These are phyloP conservation scores for Calycopis cecrops DNA, from an alignment of 1,140 invertebrate genomes.

Conservation along the genomic window DNA sequence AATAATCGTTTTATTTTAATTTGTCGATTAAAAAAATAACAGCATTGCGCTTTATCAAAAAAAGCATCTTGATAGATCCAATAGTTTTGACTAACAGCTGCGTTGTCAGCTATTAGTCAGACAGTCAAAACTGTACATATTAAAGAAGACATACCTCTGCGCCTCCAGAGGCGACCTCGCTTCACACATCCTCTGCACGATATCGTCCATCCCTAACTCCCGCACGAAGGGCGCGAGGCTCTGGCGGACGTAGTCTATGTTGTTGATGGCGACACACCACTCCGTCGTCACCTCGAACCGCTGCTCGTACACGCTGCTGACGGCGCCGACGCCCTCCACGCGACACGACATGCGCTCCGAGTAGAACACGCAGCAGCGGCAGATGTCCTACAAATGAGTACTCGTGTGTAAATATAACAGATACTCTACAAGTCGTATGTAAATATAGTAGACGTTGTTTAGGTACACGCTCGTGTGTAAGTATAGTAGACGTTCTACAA, in stretches of 20 bases:
- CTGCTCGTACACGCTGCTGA: conserved; percentile 84
- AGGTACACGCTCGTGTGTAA: no score
- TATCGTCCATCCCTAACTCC: conserved; percentile 86
- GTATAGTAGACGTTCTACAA: no score
- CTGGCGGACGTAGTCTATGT: conserved; percentile 94
- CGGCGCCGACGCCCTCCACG: conserved; percentile 88
- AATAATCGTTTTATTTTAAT: no score
- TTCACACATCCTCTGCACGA: conserved; percentile 85
- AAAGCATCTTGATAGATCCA: no score
- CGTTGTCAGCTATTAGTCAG: no score
- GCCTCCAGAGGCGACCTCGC: conserved; percentile 84
- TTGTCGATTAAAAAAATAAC: no score
- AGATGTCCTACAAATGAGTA: conserved; percentile 86
- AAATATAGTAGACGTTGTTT: no score
- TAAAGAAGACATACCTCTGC: conserved; percentile 73
- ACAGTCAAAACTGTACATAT: no score
- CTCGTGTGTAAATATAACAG: no score
- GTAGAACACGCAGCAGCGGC: conserved; percentile 90
- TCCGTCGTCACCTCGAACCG: conserved; percentile 89
- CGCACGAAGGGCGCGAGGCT: conserved; percentile 88
- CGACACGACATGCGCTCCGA: conserved; percentile 90
- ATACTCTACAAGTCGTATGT: no score
- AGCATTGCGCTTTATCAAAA: no score
- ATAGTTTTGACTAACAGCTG: no score
- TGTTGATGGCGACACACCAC: conserved; percentile 97